phyloP scores from a whole-genome alignment of 2,797 vertebrate species.

The Anas bahamensis region DNA sequence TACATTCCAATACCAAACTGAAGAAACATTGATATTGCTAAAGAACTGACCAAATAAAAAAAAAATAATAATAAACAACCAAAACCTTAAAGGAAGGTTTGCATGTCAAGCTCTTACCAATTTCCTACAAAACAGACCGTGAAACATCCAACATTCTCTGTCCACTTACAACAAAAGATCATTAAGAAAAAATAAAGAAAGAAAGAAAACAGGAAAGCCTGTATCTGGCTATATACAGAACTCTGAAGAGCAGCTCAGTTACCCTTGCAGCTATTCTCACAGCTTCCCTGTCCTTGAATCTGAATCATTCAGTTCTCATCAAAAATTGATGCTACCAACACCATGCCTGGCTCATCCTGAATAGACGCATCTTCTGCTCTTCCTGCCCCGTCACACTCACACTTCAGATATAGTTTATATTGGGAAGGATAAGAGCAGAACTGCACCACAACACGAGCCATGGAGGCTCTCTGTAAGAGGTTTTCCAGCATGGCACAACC shows the following conservation, averaged over 20 bases:
- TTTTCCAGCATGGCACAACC: background rate
- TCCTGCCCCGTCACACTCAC: background rate
- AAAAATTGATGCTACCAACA: slow-evolving; percentile 1
- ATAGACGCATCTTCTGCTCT: background rate
- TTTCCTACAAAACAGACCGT: background rate
- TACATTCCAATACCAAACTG: background rate
- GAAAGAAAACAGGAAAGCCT: background rate
- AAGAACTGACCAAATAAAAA: background rate
- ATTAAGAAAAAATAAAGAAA: background rate
- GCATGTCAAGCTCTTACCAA: background rate
- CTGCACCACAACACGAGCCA: background rate
- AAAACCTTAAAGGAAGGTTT: background rate
- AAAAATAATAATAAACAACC: no score
- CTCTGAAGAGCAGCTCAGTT: slow-evolving; percentile 6
- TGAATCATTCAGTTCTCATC: slow-evolving; percentile 19
- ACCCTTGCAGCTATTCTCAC: background rate
- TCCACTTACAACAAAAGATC: background rate
- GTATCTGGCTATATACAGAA: background rate
- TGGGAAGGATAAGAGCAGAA: background rate
- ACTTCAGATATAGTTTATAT: background rate
- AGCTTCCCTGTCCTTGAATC: background rate
- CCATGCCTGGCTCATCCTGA: background rate
- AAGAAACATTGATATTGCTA: background rate
- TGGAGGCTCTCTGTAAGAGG: background rate
- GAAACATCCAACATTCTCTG: background rate